Evolutionary conservation across 1,140 invertebrate species (phyloP), one percentile per base, ranked within the genome.

Genomic region (Agrypnia vestita): DNA sequence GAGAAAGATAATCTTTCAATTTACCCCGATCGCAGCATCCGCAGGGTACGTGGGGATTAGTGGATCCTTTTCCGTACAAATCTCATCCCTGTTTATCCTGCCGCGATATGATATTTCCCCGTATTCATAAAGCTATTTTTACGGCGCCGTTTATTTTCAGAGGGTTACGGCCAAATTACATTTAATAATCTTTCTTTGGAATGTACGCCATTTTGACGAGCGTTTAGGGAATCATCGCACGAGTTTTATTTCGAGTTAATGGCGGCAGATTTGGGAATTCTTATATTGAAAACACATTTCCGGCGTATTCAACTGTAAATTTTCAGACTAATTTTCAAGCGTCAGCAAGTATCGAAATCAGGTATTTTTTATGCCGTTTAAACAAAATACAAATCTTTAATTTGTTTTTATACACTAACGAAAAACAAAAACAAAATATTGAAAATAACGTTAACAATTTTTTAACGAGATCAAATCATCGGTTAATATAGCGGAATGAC

Each of bases 1-100:
- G 43, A 62, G 71, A 35, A 6, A 51, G 79, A 80, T 80, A 80
- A 80, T 80, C 79, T 74, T 53, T 62, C 19, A 72, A 76, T 51
- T 77, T 72, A 71, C 73, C 43, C 56, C 43, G 53, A 80, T 76
- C 73, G 43, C 55, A 64, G 8, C 61, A 43, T 64, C 12, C 46
- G 8, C 21, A 9, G 19, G 61, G 6, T 35, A 64, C 15, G 15
- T 64, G 21, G 61, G 35, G 25, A 64, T 43, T 64, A 10, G 11
- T 51, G 10, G 61, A 19, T 21, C 25, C 13, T 35, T 64, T 43
- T 43, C n/a, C 61, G 13, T 64, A 43, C 35, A 64, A 35, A 44
- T 35, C 61, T 43, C 61, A 25, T 25, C 10, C 61, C 61, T 1
- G 55, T 21, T 21, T 21, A 21, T 11, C 17, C 17, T 59, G 15